Evolutionary conservation across 2,113 vertebrate genomes (phyloP), one percentile per base, ranked within the genome.

Genomic region (Scomber japonicus): DNA sequence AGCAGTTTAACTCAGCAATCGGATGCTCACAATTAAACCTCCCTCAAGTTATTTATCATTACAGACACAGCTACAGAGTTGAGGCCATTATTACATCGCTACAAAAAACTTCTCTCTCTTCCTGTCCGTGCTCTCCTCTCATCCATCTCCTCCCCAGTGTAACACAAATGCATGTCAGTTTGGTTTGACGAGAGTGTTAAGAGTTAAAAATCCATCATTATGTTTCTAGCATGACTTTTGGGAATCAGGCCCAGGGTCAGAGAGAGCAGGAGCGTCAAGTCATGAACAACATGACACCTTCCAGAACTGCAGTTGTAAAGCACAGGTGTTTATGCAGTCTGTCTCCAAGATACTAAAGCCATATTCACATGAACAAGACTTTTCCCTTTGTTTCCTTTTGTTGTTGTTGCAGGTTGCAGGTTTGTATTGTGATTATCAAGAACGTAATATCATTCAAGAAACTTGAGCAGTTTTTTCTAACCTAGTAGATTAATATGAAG

Each of bases 21-120:
- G 27, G 57, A 51, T 54, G 45, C 54, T 81, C 56, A 78, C 63
- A 49, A 49, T 75, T 73, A 68, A 73, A 78, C 57, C 44, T 65
- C 14, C 19, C 81, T 80, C 45, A 15, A 62, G 63, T 73, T 44
- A 63, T 80, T 68, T 67, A 78, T 78, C 35, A 40, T 40, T 64
- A 40, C 50, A 44, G 35, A 67, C 5, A 19, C 44, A 72, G 71
- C 74, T 11, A 48, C 19, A 59, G 54, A 72, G 30, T 63, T 62
- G 31, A 55, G 56, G 61, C 75, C 56, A 62, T 16, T 15, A 9
- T 21, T 14, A 44, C 53, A 71, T 44, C 11, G 12, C 11, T 62
- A 59, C 57, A 35, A 3, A 16, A 2, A 44, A 35, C 8, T 63
- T 30, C 21, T 45, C 53, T 30, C 11, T 57, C 24, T 73, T 69